These are phyloP conservation scores for Ernsta delagoae DNA, from an alignment of 2,888 invertebrate genomes.

Conservation along the genomic window DNA sequence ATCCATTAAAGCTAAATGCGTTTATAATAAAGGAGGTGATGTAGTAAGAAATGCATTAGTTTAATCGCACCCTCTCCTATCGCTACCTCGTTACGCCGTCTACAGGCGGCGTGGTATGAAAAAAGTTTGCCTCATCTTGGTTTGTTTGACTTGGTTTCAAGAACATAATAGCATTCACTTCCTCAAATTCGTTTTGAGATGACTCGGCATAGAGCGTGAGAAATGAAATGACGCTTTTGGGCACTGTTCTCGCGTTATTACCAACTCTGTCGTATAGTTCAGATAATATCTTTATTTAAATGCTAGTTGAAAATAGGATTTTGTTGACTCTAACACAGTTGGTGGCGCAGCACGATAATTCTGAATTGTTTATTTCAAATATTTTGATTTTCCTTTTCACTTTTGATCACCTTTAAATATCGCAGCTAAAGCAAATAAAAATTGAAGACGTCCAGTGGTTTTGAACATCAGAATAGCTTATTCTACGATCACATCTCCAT, in stretches of 20 bases:
- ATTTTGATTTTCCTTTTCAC: neutral
- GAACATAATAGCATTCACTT: constrained; percentile 75
- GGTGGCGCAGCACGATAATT: neutral
- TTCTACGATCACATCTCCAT: constrained; percentile 37
- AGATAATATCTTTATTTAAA: constrained; percentile 40
- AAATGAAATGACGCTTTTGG: constrained; percentile 67
- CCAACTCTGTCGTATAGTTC: constrained; percentile 34
- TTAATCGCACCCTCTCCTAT: constrained; percentile 58
- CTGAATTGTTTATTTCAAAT: neutral
- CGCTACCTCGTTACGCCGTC: constrained; percentile 64
- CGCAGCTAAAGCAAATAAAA: constrained; percentile 21
- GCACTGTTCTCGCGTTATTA: constrained; percentile 46
- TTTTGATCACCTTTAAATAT: neutral
- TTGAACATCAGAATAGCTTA: constrained; percentile 37
- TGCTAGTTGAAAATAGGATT: constrained; percentile 16
- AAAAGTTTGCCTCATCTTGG: constrained; percentile 49
- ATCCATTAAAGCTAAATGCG: constrained; percentile 65
- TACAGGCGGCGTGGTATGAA: constrained; percentile 35
- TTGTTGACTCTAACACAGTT: neutral
- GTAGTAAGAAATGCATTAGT: constrained; percentile 66
- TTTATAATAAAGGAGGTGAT: constrained; percentile 69
- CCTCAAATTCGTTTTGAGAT: constrained; percentile 76
- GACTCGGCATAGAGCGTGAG: constrained; percentile 72
- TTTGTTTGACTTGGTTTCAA: constrained; percentile 72
- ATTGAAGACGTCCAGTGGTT: constrained; percentile 20